These are phyloP conservation scores for Rhimphoctona megacephalus DNA, from an alignment of 2,888 invertebrate species.

Conservation along the genomic window DNA sequence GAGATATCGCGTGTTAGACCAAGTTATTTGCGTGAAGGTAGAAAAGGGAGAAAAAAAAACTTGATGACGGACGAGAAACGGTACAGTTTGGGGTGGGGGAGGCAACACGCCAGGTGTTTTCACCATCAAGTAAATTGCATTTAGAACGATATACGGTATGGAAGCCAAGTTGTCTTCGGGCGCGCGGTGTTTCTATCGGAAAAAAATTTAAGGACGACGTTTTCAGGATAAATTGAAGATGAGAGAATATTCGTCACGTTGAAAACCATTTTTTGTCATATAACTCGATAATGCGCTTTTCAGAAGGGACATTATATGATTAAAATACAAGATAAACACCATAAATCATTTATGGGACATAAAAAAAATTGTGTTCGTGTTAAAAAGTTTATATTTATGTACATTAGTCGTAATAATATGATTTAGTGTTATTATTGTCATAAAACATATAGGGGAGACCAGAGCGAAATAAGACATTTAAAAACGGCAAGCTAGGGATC, in stretches of 20 bases:
- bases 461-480: too few species aligned
- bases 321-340: too few species aligned
- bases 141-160: conserved; percentile 10
- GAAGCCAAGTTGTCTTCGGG: conserved; percentile 16
- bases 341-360: too few species aligned
- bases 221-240: conserved; percentile 13
- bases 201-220: conserved; percentile 14
- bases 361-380: too few species aligned
- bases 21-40: conserved; percentile 10
- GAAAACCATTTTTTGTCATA: background rate
- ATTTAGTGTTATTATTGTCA: too few species aligned
- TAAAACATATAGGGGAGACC: too few species aligned
- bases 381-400: too few species aligned
- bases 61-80: conserved; percentile 33
- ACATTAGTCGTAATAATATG: too few species aligned
- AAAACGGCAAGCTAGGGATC: too few species aligned
- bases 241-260: background rate
- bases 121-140: conserved; percentile 50
- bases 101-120: conserved; percentile 21
- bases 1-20: conserved; percentile 33
- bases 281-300: background rate
- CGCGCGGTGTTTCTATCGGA: conserved; percentile 3
- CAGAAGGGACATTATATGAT: background rate
- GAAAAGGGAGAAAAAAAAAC: conserved; percentile 15
- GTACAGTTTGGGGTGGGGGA: background rate